Evolutionary conservation across 1,140 invertebrate genomes (phyloP).

Genomic region (Lithobius niger): DNA sequence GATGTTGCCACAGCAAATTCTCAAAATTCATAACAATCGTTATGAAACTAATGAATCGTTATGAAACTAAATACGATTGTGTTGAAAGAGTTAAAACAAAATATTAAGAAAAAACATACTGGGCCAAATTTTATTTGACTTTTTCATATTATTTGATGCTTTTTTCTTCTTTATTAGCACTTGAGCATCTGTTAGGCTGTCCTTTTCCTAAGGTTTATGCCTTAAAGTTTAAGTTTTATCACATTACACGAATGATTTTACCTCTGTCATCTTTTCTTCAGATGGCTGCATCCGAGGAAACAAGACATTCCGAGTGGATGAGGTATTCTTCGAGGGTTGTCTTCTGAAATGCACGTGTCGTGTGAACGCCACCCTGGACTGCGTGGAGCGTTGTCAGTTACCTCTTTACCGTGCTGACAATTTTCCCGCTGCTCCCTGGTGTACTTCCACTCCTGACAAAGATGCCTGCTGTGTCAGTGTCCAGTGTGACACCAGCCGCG

Average conservation of each 20-base stretch:
- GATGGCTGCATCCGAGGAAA: constrained; percentile 29
- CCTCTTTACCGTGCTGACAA: constrained; percentile 24
- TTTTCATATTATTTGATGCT: no score
- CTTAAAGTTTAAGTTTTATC: background rate
- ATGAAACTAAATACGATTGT: no score
- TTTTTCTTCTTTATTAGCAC: no score
- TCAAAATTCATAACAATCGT: no score
- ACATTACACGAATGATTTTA: background rate
- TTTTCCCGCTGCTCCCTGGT: constrained; percentile 50
- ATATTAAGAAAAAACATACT: no score
- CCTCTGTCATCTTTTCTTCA: constrained; percentile 9
- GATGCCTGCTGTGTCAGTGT: constrained; percentile 64
- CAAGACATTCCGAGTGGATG: constrained; percentile 22
- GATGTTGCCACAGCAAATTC: no score
- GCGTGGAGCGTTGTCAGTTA: constrained; percentile 17
- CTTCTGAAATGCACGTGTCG: constrained; percentile 21
- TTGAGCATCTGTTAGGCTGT: no score
- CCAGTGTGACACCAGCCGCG: constrained; percentile 44
- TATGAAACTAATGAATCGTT: no score
- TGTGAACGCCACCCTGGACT: constrained; percentile 12
- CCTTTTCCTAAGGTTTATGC: no score
- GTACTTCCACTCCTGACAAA: constrained; percentile 49
- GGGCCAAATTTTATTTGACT: no score
- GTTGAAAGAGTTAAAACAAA: no score
- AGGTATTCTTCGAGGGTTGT: constrained; percentile 21